Evolutionary conservation across 1,140 invertebrate species (phyloP), one percentile per base, ranked within the genome.

Genomic region (Drosophila lowei): DNA sequence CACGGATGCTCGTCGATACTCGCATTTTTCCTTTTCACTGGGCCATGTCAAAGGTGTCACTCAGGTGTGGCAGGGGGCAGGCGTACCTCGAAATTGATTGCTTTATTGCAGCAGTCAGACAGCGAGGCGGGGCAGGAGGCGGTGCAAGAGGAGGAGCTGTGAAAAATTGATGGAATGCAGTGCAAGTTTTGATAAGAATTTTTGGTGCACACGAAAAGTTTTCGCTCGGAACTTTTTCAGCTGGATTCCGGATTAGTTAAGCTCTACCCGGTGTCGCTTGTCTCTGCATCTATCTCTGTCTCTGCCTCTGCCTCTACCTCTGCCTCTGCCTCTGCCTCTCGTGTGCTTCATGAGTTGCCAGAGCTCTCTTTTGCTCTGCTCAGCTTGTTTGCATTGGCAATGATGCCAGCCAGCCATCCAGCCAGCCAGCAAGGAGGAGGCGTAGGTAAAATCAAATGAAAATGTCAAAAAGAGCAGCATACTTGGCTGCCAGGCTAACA

Each of bases 41-140:
- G 55, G 42, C 72, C 70, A 49, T 68, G 83, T 78, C 83, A 88
- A 83, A 88, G 83, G 81, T 86, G 83, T 88, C 77, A 74, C 53
- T 77, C 59, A 66, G 7, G 38, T 13, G 44, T 7, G 38, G 13
- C 15, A 16, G 18, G 9, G 18, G 18, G 9, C 16, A 38, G 34
- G 46, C n/a, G 41, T 13, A 2, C n/a, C 47, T 59, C 42, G 38
- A 83, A 86, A 86, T 86, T 86, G 83, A 86, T 86, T 86, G 83
- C 84, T 86, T 88, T 88, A 86, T 83, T 76, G 73, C 72, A 68
- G 66, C 42, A 38, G 34, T 13, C 34, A 38, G 11, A 5, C 11
- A 13, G 34, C 11, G 34, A 13, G 34, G 18, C 76, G 62, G 28
- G 43, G 34, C 16, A 23, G 5, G 28, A 6, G 50, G 49, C 8